Base-by-base conservation (phyloP, 1,140 invertebrate genomes). In the Armadillidium nasatum region DNA sequence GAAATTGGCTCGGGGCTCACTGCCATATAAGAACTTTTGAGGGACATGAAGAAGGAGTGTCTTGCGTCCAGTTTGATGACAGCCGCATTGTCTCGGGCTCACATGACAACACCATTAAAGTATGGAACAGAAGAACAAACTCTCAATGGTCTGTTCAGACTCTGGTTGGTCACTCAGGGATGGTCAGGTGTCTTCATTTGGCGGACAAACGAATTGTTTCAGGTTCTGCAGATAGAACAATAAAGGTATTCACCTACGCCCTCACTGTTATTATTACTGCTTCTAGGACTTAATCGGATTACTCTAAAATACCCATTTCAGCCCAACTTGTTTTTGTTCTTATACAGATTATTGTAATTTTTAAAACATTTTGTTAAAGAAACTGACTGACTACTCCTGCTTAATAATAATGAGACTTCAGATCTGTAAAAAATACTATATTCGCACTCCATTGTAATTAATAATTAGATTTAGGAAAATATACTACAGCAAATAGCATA, bases 71-170 rank as follows among this genome's bases (percentile, higher is more conserved):
- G 79, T 87, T 87, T 81, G 86, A 87, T 82, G 82, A 85, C 44
- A 83, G 83, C 13, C 86, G 87, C 81, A 87, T 88, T 70, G 85
- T 88, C n/a, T 88, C 87, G 22, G 87, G 87, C 23, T 88, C 87
- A 19, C 83, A 84, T 82, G 87, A 88, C 81, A 87, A 86, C 81
- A 86, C 86, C 21, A 88, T 88, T 70, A 87, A 88, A 83, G 83
- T 85, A 21, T 85, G 84, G 84, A 84, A 85, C 79, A 84, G 84
- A 73, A 79, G 84, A 22, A 88, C 87, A n/a, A 88, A 88, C 82
- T 86, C 85, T 73, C 85, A 84, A 7, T 87, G 87, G 86, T 86
- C 86, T 75, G 87, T 87, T 9, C 87, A 88, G 83, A 88, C 87
- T 11, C 79, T 88, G 45, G 86, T 86, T 71, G 87, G 87, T 44